Evolutionary conservation across 2,113 vertebrate species (phyloP).

Genomic region (Callocephalon fimbriatum): DNA sequence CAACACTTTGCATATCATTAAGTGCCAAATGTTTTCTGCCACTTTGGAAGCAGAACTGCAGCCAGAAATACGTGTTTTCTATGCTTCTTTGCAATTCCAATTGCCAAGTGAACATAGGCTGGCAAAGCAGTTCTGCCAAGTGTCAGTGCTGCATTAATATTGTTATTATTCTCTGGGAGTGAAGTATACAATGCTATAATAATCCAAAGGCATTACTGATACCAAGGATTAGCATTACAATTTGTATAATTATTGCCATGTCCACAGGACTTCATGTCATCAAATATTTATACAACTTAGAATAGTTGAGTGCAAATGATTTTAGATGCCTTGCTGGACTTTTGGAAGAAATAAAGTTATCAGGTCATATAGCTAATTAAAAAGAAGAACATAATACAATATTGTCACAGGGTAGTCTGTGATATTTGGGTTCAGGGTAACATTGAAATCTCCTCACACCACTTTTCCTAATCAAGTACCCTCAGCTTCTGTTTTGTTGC

Average conservation of each 20-base stretch:
- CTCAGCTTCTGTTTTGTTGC: neutral
- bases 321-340: slow-evolving; percentile 30
- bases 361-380: neutral
- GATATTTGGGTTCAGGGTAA: neutral
- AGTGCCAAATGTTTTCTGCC: slow-evolving; percentile 75
- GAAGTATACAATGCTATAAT: slow-evolving; percentile 66
- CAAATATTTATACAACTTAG: slow-evolving; percentile 72
- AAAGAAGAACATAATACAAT: neutral
- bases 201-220: slow-evolving; percentile 68
- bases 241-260: slow-evolving; percentile 71
- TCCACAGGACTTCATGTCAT: slow-evolving; percentile 57
- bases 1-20: slow-evolving; percentile 78
- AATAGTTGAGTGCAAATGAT: neutral
- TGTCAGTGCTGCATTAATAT: slow-evolving; percentile 68
- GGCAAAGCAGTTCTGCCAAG: slow-evolving; percentile 64
- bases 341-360: neutral
- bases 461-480: neutral
- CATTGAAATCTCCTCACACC: neutral
- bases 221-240: slow-evolving; percentile 67
- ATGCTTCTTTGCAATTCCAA: slow-evolving; percentile 64
- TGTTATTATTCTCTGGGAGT: slow-evolving; percentile 69
- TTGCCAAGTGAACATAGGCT: slow-evolving; percentile 69
- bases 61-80: slow-evolving; percentile 66
- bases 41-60: slow-evolving; percentile 64
- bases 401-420: neutral